These are phyloP conservation scores for Phataginus tetradactyla DNA, from an alignment of 2,797 vertebrate species.

Conservation along the genomic window DNA sequence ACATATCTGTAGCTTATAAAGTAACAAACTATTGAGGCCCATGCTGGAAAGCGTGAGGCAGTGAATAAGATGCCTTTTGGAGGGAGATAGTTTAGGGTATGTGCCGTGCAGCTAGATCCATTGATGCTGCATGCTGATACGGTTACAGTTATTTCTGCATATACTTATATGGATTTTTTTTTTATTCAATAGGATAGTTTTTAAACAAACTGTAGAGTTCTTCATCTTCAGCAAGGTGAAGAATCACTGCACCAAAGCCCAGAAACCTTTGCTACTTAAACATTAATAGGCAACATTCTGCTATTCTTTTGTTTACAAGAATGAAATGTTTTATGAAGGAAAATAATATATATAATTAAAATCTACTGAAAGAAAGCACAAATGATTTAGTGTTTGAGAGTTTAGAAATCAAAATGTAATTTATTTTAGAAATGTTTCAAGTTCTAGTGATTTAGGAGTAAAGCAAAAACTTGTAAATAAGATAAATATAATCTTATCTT, in stretches of 20 bases:
- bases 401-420: slow-evolving; percentile 19
- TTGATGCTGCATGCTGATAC: not conserved
- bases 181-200: not conserved
- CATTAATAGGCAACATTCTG: not conserved
- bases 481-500: not conserved
- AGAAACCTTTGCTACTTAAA: slow-evolving; percentile 21
- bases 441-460: not conserved
- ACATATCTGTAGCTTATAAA: not conserved
- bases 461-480: slow-evolving; percentile 55
- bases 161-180: not conserved
- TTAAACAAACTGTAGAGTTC: not conserved
- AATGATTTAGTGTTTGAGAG: slow-evolving; percentile 34
- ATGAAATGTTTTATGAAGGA: not conserved
- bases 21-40: not conserved
- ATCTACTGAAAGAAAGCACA: slow-evolving; percentile 4
- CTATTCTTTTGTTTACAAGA: slow-evolving; percentile 1
- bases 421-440: slow-evolving; percentile 46
- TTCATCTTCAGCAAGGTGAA: not conserved
- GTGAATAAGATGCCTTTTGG: not conserved
- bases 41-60: not conserved
- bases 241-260: not conserved
- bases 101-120: not conserved
- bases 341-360: slow-evolving; percentile 42
- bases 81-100: not conserved
- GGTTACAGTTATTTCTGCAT: not conserved